Percentiles rank a stretch among this genome's conserved stretches.
Conservation (phyloP, 2,113 vertebrate genomes). For the Prolemur simus region DNA sequence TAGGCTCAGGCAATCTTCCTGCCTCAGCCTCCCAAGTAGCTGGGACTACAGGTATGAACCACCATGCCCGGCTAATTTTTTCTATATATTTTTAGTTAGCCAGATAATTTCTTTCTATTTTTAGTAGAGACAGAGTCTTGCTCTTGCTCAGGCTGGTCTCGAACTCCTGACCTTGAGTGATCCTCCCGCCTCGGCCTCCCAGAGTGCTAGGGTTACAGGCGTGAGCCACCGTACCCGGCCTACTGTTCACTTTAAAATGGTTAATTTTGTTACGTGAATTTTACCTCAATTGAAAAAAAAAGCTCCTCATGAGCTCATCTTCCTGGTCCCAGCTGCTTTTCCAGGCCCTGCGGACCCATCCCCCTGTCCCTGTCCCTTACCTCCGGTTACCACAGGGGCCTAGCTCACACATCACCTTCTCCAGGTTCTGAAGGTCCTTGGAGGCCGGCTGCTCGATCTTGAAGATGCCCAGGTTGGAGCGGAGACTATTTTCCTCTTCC, state of each 20-base stretch:
- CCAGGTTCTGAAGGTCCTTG: conserved; percentile 86
- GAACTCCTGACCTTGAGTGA: too few relatives aligned
- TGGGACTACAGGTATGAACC: too few relatives aligned
- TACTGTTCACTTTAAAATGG: background rate
- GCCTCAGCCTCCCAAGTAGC: too few relatives aligned
- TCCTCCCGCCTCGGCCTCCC: too few relatives aligned
- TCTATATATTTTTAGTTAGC: too few relatives aligned
- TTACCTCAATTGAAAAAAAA: background rate
- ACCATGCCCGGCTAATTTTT: too few relatives aligned
- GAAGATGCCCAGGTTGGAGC: conserved; percentile 84
- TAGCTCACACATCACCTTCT: conserved; percentile 79
- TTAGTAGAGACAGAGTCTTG: too few relatives aligned
- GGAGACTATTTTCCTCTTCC: conserved; percentile 83
- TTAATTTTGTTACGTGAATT: background rate
- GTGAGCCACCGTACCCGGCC: too few relatives aligned
- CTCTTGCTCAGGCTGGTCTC: too few relatives aligned
- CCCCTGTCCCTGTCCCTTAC: background rate
- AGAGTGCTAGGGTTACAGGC: too few relatives aligned
- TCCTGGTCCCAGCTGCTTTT: background rate
- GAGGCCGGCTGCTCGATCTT: conserved; percentile 85
- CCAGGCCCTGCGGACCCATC: background rate
- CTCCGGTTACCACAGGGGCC: background rate
- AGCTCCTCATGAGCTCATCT: background rate
- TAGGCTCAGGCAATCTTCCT: too few relatives aligned
- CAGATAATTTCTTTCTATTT: too few relatives aligned